Evolutionary conservation across 2,797 vertebrate genomes (phyloP).

Genomic region (Manis javanica): DNA sequence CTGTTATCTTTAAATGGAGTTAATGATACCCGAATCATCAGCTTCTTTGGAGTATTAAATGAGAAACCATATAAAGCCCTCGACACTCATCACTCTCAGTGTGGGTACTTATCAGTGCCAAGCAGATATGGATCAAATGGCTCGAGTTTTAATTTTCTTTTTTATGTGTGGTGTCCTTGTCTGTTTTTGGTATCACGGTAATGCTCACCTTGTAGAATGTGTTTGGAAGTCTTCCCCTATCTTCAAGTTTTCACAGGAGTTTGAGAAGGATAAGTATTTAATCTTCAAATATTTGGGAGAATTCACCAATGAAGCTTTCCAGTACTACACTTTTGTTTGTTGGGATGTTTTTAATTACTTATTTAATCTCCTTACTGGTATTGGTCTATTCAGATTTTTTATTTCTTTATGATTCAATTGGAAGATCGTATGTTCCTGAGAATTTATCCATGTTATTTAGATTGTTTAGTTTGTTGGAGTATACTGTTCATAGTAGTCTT

Average conservation of each 20-base stretch:
- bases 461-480: not conserved
- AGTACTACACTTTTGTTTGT: not conserved
- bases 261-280: not conserved
- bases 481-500: not conserved
- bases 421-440: not conserved
- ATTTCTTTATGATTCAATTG: not conserved
- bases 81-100: not conserved
- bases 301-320: not conserved
- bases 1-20: conserved; percentile 47
- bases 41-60: not conserved
- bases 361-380: not conserved
- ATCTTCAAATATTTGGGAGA: not conserved
- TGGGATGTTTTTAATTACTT: not conserved
- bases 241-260: not conserved
- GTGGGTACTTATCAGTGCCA: not conserved
- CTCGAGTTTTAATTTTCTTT: not conserved
- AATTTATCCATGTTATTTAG: not conserved
- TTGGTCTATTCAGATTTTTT: not conserved
- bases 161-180: not conserved
- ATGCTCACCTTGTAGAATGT: not conserved
- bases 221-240: not conserved
- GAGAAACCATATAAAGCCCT: not conserved
- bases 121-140: not conserved
- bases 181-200: not conserved
- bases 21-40: conserved; percentile 20